Evolutionary conservation across 2,888 invertebrate species (phyloP).

Genomic region (Schizaphis graminum): DNA sequence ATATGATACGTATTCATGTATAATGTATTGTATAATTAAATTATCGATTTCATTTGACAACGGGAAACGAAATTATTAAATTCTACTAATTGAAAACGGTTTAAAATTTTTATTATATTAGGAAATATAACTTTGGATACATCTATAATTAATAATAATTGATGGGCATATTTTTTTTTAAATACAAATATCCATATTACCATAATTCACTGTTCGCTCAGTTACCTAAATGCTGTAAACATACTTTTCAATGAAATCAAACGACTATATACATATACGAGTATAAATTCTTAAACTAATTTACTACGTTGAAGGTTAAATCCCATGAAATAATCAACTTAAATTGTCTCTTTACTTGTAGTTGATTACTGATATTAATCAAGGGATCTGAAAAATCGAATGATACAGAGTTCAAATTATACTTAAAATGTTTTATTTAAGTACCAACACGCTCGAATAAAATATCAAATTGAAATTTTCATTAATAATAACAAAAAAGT

Average conservation of each 20-base stretch:
- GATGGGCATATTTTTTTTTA: not conserved
- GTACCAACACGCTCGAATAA: not conserved
- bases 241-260: not conserved
- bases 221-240: not conserved
- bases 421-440: not conserved
- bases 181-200: not conserved
- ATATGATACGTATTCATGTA: not conserved
- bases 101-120: not conserved
- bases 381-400: not conserved
- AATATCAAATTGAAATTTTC: not conserved
- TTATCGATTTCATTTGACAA: not conserved
- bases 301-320: slow-evolving; percentile 4
- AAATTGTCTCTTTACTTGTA: not conserved
- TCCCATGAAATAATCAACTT: slow-evolving; percentile 12
- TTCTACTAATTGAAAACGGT: not conserved
- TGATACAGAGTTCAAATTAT: not conserved
- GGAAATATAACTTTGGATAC: not conserved
- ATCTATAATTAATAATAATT: not conserved
- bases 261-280: too few relatives aligned
- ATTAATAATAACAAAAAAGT: not conserved
- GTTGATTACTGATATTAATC: not conserved
- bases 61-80: not conserved
- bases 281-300: not conserved
- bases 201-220: not conserved
- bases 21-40: not conserved